phyloP scores from a whole-genome alignment of 2,113 vertebrate genomes.

The Brachypodius melanocephalos region DNA sequence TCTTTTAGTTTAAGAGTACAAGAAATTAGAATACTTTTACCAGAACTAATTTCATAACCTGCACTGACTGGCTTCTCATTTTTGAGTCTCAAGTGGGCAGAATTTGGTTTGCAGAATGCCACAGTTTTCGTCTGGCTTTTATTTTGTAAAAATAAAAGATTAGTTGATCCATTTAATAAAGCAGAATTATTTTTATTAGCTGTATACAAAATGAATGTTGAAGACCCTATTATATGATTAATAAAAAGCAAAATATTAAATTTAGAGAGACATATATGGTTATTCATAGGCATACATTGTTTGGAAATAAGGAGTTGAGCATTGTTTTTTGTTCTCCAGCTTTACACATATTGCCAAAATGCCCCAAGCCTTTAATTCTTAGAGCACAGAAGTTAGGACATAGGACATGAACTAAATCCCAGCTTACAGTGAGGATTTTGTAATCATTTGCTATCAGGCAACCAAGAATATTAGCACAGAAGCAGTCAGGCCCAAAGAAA shows the following conservation, averaged over 20 bases:
- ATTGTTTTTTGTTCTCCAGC: background rate
- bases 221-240: background rate
- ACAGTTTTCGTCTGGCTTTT: background rate
- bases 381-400: background rate
- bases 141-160: background rate
- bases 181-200: background rate
- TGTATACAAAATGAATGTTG: background rate
- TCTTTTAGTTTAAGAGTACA: background rate
- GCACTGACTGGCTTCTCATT: background rate
- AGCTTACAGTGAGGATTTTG: background rate
- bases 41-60: background rate
- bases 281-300: background rate
- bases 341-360: background rate
- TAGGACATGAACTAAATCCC: background rate
- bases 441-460: background rate
- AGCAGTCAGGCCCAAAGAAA: background rate
- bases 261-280: background rate
- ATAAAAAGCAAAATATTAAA: background rate
- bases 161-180: background rate
- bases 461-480: background rate
- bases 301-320: background rate
- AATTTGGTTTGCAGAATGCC: background rate
- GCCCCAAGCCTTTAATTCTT: background rate
- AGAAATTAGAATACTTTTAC: background rate
- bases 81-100: background rate